Base-by-base conservation (phyloP, 2,113 vertebrate species). In the Apodemus speciosus region DNA sequence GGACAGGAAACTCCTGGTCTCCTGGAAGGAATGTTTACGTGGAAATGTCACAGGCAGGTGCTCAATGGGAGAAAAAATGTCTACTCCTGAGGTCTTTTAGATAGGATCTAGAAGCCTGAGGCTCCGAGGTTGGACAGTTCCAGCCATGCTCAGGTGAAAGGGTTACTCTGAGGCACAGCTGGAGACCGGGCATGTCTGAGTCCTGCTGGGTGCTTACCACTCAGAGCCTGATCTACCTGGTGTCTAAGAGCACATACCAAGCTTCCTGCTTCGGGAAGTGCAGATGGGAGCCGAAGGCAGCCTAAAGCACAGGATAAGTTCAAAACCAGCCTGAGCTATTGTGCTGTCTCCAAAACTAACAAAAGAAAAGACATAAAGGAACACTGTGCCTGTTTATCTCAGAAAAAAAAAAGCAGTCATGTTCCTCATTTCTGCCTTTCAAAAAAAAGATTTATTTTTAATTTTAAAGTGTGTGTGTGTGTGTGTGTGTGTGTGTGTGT, bases 131-230 rank as follows among this genome's bases (percentile, higher is more conserved):
- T 32, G 15, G 27, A 20, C 66, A 85, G 27, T 23, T 23, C n/a
- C 14, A 27, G 35, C 38, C 32, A 14, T 27, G 43, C 15, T 21
- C 51, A 18, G 14, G 71, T 66, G 15, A n/a, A 46, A 30, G 6
- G 40, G 32, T 15, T 35, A 4, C 15, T 10, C 2, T 46, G 35
- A 58, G 49, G 1, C 1, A 6, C 43, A 27, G 56, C 25, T 1
- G 56, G 62, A n/a, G 40, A 16, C 25, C 11, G 35, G 75, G 56
- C 16, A 4, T 2, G 0, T 1, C 80, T 21, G 38, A 1, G 9
- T 73, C 32, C 66, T 21, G 15, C 58, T 16, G 15, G 13, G 3
- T 51, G 38, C 56, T 69, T 2, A 0, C 18, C 16, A 0, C 62
- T 66, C 14, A 77, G 60, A 40, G 20, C n/a, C 51, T 6, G 13